Evolutionary conservation across 2,888 invertebrate species (phyloP).

Genomic region (Drosophila pegasa): DNA sequence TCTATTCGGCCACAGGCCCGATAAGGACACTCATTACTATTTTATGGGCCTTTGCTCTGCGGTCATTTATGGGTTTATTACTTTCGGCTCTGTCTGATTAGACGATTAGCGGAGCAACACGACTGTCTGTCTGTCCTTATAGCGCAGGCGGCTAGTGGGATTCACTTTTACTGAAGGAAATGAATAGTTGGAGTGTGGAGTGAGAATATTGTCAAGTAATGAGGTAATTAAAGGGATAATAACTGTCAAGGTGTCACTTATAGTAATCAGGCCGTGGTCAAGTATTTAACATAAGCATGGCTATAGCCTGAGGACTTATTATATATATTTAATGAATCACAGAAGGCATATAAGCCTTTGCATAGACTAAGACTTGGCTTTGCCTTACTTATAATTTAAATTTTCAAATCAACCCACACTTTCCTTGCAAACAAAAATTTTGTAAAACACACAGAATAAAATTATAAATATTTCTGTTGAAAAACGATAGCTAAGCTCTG

Average conservation of each 20-base stretch:
- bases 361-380: too few species aligned
- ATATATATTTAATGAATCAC: too few species aligned
- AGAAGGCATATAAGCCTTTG: too few species aligned
- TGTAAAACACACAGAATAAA: too few species aligned
- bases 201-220: neutral
- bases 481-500: too few species aligned
- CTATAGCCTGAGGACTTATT: neutral
- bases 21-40: slow-evolving; percentile 46
- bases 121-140: neutral
- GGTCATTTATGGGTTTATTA: slow-evolving; percentile 26
- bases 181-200: too few species aligned
- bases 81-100: slow-evolving; percentile 34
- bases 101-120: slow-evolving; percentile 15
- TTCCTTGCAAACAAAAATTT: too few species aligned
- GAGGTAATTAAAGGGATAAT: neutral
- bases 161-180: neutral
- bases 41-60: slow-evolving; percentile 21
- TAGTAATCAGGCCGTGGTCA: neutral
- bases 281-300: neutral
- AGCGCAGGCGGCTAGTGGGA: neutral
- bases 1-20: slow-evolving; percentile 2
- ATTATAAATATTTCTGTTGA: too few species aligned
- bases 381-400: too few species aligned
- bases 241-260: neutral
- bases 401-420: too few species aligned